A percentile compares a stretch with the other conserved stretches of the same genome.
Evolutionary conservation across 2,113 vertebrate species (phyloP).

Genomic region (Xiphias gladius): DNA sequence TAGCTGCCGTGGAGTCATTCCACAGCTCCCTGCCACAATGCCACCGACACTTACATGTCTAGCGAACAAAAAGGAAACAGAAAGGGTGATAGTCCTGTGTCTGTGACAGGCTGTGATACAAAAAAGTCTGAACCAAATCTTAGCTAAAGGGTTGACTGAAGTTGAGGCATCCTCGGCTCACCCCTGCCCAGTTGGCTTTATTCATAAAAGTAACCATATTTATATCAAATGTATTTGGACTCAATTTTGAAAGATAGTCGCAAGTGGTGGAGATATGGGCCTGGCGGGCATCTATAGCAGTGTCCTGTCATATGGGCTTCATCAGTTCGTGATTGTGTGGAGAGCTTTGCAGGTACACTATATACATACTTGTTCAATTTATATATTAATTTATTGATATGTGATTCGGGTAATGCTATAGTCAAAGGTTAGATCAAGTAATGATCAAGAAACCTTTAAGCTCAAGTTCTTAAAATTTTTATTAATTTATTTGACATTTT

Average conservation of each 20-base stretch:
- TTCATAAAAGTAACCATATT: not conserved
- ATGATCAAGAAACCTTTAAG: too few species aligned
- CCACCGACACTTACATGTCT: not conserved
- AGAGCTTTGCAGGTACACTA: not conserved
- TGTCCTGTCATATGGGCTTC: not conserved
- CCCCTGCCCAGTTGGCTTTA: not conserved
- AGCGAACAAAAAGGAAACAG: not conserved
- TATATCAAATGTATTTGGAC: not conserved
- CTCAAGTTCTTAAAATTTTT: too few species aligned
- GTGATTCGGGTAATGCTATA: too few species aligned
- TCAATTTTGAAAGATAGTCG: not conserved
- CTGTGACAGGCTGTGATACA: not conserved
- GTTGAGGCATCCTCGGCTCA: not conserved
- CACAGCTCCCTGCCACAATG: not conserved
- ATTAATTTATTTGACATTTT: not conserved
- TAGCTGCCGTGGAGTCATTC: not conserved
- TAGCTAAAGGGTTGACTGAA: not conserved
- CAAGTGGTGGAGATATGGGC: not conserved
- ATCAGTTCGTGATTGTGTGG: not conserved
- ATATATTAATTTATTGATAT: too few species aligned
- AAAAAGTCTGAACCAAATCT: not conserved
- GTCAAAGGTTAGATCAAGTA: too few species aligned
- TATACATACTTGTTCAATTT: too few species aligned
- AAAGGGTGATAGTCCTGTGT: not conserved
- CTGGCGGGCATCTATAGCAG: too few species aligned